Conservation (phyloP, 2,797 vertebrate species). For the Myiothlypis chrysogaster region DNA sequence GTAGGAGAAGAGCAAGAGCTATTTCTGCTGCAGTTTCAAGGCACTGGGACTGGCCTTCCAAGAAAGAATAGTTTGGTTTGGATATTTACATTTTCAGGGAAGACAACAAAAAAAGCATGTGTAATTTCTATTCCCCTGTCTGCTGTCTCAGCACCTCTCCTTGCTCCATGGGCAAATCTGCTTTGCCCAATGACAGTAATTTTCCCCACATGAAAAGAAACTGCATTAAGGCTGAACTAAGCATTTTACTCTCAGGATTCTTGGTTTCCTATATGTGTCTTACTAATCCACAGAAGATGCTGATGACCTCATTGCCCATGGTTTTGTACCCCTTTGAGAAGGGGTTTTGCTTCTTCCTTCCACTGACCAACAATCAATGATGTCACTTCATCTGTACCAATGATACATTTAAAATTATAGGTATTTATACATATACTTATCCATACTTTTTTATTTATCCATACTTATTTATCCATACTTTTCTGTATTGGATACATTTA, state of each 20-base stretch:
- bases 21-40: not conserved
- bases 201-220: not conserved
- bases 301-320: not conserved
- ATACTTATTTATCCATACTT: too few species aligned
- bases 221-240: not conserved
- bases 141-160: constrained; percentile 29
- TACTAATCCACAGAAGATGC: not conserved
- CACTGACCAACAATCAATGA: not conserved
- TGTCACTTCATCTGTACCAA: not conserved
- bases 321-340: not conserved
- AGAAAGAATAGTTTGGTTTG: not conserved
- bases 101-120: not conserved
- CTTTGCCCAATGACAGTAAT: not conserved
- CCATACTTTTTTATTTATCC: too few species aligned
- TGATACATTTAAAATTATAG: not conserved
- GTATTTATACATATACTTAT: too few species aligned
- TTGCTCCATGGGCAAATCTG: not conserved
- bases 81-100: not conserved
- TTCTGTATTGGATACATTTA: not conserved
- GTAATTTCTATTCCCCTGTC: not conserved
- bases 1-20: not conserved
- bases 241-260: not conserved
- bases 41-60: not conserved
- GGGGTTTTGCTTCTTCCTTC: not conserved
- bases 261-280: not conserved